Evolutionary conservation across 2,888 invertebrate genomes (phyloP).

Genomic region (Lasioglossum lativentre): DNA sequence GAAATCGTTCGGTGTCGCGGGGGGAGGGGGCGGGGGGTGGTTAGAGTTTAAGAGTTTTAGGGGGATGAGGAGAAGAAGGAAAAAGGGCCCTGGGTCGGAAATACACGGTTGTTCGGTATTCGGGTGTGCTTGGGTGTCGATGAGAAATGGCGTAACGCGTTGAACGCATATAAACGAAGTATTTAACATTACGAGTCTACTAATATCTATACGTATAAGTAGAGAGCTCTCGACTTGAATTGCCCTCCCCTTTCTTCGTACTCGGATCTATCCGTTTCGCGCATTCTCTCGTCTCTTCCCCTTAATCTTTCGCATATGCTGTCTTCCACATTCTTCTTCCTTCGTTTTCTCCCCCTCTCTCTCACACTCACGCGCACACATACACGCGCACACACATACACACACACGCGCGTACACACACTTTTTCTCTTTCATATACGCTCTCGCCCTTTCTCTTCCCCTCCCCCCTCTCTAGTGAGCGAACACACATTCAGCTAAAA

Average conservation of each 20-base stretch:
- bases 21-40: rapidly evolving
- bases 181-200: constrained; percentile 75
- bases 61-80: constrained; percentile 21
- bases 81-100: constrained; percentile 62
- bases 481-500: not conserved
- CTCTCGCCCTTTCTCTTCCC: not conserved
- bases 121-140: constrained; percentile 64
- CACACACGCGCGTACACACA: not conserved
- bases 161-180: constrained; percentile 75
- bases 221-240: constrained; percentile 72
- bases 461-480: not conserved
- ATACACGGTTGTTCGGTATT: constrained; percentile 45
- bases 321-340: constrained; percentile 15
- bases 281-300: constrained; percentile 19
- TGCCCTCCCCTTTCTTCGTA: constrained; percentile 39
- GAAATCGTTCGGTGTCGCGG: constrained; percentile 29
- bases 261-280: constrained; percentile 34
- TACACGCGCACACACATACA: constrained; percentile 21
- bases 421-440: not conserved
- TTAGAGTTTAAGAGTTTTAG: not conserved
- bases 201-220: constrained; percentile 76
- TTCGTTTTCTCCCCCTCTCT: constrained; percentile 4
- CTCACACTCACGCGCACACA: not conserved
- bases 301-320: not conserved
- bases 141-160: constrained; percentile 70